Percentiles rank a stretch among this genome's conserved stretches.
phyloP scores from a whole-genome alignment of 2,888 invertebrate species.

The Megalurothrips usitatus region DNA sequence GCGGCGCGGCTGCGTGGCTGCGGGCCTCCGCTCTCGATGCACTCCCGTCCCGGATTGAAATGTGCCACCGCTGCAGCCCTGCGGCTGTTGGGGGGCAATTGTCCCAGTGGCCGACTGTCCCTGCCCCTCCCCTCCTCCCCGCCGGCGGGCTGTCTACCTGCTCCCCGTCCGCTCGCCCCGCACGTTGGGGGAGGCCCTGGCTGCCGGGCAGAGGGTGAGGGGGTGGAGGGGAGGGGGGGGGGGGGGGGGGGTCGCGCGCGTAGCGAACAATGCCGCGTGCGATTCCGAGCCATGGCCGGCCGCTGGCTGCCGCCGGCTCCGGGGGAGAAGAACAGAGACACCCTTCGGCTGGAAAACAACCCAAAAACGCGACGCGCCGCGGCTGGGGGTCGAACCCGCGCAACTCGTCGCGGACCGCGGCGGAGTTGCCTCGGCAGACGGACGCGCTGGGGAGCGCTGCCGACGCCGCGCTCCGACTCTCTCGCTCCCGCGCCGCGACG shows the following conservation, averaged over 20 bases:
- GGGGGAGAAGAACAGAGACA: background rate
- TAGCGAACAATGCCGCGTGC: background rate
- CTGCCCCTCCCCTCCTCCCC: background rate
- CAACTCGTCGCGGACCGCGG: too few relatives aligned
- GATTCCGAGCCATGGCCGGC: background rate
- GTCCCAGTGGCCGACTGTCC: conserved; percentile 8
- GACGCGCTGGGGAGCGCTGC: too few relatives aligned
- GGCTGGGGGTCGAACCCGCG: too few relatives aligned
- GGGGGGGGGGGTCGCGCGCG: background rate
- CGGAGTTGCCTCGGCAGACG: too few relatives aligned
- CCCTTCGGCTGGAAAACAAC: conserved; percentile 12
- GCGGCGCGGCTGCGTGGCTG: conserved; percentile 31
- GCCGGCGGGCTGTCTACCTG: conserved; percentile 13
- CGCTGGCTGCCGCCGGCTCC: background rate
- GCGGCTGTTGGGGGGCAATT: conserved; percentile 9
- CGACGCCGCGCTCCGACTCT: too few relatives aligned
- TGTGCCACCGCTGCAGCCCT: background rate
- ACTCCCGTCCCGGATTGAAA: background rate
- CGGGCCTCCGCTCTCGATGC: background rate
- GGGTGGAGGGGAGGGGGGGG: background rate
- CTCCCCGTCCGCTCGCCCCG: conserved; percentile 3
- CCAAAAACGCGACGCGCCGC: background rate
- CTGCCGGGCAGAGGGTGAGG: background rate
- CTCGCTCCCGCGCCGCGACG: too few relatives aligned
- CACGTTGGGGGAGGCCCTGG: background rate